phyloP scores from a whole-genome alignment of 2,888 invertebrate species.

The Ornithoptera priamus region DNA sequence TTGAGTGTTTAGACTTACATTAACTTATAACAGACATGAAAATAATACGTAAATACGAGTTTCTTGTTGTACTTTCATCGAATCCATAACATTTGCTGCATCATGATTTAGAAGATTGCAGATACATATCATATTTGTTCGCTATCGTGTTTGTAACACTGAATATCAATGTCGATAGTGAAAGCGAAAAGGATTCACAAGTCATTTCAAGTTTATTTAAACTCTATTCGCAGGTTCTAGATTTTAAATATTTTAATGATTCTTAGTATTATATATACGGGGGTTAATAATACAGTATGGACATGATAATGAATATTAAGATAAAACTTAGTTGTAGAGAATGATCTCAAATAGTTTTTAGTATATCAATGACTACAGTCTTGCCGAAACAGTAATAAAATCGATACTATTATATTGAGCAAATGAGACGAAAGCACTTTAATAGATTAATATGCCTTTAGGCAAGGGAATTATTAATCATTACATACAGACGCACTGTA shows the following conservation, averaged over 20 bases:
- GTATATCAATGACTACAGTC: slow-evolving; percentile 38
- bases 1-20: no score
- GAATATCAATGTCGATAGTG: slow-evolving; percentile 17
- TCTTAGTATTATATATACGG: no score
- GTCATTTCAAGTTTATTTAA: slow-evolving; percentile 46
- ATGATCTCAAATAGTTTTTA: slow-evolving; percentile 51
- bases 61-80: background rate
- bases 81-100: background rate
- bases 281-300: no score
- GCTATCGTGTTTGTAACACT: slow-evolving; percentile 19
- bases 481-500: slow-evolving; percentile 54
- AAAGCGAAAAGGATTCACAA: slow-evolving; percentile 29
- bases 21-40: no score
- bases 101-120: slow-evolving; percentile 9
- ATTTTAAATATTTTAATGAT: no score
- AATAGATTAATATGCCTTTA: slow-evolving; percentile 64
- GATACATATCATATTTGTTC: slow-evolving; percentile 2
- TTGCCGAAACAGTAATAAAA: slow-evolving; percentile 45
- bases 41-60: background rate
- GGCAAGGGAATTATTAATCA: slow-evolving; percentile 69
- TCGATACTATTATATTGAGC: slow-evolving; percentile 41
- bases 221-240: no score
- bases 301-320: background rate
- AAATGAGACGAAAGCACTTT: slow-evolving; percentile 52
- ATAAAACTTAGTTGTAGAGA: slow-evolving; percentile 44